Percentiles rank a stretch among this genome's conserved stretches.
Conservation (phyloP, 1,140 invertebrate species). For the Diachasma alloeum region DNA sequence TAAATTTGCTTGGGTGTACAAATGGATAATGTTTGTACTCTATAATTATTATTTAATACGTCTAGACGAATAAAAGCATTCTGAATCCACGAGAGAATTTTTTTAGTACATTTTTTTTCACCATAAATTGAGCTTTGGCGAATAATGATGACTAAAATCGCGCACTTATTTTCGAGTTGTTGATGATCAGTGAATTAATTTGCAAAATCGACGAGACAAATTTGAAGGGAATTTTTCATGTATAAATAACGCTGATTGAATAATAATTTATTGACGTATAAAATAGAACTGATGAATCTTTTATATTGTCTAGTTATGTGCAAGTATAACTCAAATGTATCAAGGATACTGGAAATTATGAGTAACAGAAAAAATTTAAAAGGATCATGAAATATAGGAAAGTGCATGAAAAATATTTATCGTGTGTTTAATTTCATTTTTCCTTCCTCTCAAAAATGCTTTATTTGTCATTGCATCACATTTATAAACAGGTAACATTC, state of each 20-base stretch:
- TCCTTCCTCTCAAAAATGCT: background rate
- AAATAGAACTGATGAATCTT: constrained; percentile 6
- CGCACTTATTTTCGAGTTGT: background rate
- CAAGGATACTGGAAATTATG: background rate
- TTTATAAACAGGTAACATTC: too few relatives aligned
- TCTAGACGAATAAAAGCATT: constrained; percentile 9
- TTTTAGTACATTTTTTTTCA: background rate
- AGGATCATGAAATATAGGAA: background rate
- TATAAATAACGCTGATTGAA: constrained; percentile 6
- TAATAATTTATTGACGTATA: constrained; percentile 1
- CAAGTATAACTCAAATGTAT: background rate
- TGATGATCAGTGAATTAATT: background rate
- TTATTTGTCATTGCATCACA: background rate
- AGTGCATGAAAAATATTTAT: background rate
- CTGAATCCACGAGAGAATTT: background rate
- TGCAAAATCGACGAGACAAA: background rate
- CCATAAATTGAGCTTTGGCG: background rate
- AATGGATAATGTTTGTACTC: constrained; percentile 27
- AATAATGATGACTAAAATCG: background rate
- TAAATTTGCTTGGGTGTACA: constrained; percentile 17
- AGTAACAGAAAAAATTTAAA: background rate
- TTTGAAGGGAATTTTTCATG: background rate
- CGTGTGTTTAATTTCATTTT: background rate
- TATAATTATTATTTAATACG: background rate
- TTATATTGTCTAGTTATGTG: constrained; percentile 20